Conservation (phyloP, 2,113 vertebrate species). For the Genyomyrus donnyi region DNA sequence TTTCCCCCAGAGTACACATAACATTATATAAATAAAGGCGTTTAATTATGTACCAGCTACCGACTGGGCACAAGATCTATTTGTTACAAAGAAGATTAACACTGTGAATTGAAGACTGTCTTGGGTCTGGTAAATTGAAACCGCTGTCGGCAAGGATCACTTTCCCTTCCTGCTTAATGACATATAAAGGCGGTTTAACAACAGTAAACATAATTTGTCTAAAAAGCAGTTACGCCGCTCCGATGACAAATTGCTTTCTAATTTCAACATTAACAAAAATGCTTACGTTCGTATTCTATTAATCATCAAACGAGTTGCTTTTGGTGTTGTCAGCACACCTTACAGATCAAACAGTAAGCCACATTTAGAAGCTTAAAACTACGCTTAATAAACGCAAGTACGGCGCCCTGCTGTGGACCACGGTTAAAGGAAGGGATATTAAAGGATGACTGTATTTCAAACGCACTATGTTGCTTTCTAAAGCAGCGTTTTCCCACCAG, state of each 20-base stretch:
- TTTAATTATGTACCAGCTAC: slow-evolving; percentile 8
- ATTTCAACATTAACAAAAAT: slow-evolving; percentile 57
- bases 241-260: slow-evolving; percentile 69
- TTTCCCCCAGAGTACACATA: background rate
- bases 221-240: slow-evolving; percentile 3
- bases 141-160: slow-evolving; percentile 68
- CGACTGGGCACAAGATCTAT: background rate
- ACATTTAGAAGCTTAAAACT: background rate
- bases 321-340: background rate
- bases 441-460: background rate
- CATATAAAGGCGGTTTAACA: slow-evolving; percentile 84
- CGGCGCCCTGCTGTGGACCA: background rate
- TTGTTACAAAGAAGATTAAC: background rate
- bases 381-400: background rate
- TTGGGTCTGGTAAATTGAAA: slow-evolving; percentile 71
- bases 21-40: background rate
- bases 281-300: slow-evolving; percentile 69
- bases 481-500: slow-evolving; percentile 33
- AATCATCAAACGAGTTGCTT: slow-evolving; percentile 61
- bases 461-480: background rate
- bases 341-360: background rate
- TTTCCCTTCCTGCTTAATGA: slow-evolving; percentile 78
- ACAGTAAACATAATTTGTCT: slow-evolving; percentile 75
- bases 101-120: slow-evolving; percentile 40
- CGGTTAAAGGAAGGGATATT: background rate